A percentile compares a stretch with the other conserved stretches of the same genome.
Conservation (phyloP, 2,888 invertebrate species). For the Eustalomyia histrio region DNA sequence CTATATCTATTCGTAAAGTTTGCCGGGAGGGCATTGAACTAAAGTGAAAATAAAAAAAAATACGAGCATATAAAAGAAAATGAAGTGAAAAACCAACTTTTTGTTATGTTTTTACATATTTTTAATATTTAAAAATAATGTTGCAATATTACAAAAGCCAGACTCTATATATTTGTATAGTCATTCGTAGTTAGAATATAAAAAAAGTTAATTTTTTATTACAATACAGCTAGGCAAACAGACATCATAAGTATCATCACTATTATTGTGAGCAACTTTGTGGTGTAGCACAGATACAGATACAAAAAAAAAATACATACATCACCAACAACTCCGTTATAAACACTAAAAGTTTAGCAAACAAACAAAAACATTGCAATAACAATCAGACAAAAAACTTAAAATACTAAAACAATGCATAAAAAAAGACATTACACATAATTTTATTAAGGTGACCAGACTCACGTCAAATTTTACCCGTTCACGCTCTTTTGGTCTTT, state of each 20-base stretch:
- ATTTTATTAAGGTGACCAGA: not conserved
- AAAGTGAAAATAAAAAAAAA: not conserved
- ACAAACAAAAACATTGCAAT: conserved; percentile 1
- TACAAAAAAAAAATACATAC: conserved; percentile 1
- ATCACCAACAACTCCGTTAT: not conserved
- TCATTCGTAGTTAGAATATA: conserved; percentile 1
- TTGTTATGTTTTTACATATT: not conserved
- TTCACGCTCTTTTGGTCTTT: too few relatives aligned
- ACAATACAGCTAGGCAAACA: conserved; percentile 41
- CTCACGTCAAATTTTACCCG: too few relatives aligned
- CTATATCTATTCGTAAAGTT: not conserved
- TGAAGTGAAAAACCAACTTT: conserved; percentile 13
- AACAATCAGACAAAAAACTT: not conserved
- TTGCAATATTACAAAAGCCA: conserved; percentile 29
- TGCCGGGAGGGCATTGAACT: conserved; percentile 6
- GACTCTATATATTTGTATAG: not conserved
- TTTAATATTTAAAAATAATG: conserved; percentile 15
- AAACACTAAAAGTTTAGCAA: not conserved
- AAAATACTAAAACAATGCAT: conserved; percentile 13
- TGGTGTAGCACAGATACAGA: conserved; percentile 37
- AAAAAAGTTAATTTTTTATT: conserved; percentile 36
- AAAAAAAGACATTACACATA: not conserved
- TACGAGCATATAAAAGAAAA: conserved; percentile 24
- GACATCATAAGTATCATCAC: conserved; percentile 58
- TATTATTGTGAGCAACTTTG: conserved; percentile 54